Conservation (phyloP, 2,113 vertebrate species). For the Hymenochirus boettgeri region DNA sequence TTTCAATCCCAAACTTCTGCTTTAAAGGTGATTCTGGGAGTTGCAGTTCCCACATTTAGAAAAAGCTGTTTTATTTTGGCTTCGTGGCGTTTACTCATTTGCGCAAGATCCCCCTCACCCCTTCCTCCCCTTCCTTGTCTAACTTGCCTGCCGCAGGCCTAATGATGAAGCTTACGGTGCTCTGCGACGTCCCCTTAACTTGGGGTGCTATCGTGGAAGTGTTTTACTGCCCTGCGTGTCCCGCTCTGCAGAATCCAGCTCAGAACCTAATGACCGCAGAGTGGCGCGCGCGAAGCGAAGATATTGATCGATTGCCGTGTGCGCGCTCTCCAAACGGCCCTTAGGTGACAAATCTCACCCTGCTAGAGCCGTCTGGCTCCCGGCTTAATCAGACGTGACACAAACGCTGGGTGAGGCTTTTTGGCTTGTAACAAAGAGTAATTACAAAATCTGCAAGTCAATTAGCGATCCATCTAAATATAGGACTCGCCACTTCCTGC, state of each 20-base stretch:
- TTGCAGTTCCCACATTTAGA: too few relatives aligned
- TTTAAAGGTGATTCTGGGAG: too few relatives aligned
- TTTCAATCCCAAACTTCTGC: too few relatives aligned
- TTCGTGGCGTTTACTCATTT: too few relatives aligned
- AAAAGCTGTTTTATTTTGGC: too few relatives aligned
- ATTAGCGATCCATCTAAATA: conserved; percentile 81
- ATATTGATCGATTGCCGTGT: too few relatives aligned
- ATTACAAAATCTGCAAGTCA: conserved; percentile 84
- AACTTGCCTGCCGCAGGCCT: too few relatives aligned
- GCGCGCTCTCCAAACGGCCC: conserved; percentile 19
- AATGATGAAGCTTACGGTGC: too few relatives aligned
- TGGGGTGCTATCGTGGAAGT: conserved; percentile 19
- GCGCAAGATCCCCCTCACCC: too few relatives aligned
- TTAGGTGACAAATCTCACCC: conserved; percentile 49
- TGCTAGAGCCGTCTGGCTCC: conserved; percentile 69
- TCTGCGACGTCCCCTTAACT: neutral
- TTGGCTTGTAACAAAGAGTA: conserved; percentile 73
- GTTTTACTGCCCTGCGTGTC: conserved; percentile 7
- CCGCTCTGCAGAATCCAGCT: conserved; percentile 9
- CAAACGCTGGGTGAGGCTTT: conserved; percentile 70
- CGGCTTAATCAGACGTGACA: conserved; percentile 79
- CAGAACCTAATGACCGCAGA: conserved; percentile 11
- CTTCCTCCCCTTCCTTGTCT: too few relatives aligned
- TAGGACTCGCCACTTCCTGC: conserved; percentile 75
- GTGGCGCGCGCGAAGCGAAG: too few relatives aligned